Percentiles rank a stretch among this genome's conserved stretches.
Conservation (phyloP, 2,888 invertebrate genomes). For the Lysandra bellargus region DNA sequence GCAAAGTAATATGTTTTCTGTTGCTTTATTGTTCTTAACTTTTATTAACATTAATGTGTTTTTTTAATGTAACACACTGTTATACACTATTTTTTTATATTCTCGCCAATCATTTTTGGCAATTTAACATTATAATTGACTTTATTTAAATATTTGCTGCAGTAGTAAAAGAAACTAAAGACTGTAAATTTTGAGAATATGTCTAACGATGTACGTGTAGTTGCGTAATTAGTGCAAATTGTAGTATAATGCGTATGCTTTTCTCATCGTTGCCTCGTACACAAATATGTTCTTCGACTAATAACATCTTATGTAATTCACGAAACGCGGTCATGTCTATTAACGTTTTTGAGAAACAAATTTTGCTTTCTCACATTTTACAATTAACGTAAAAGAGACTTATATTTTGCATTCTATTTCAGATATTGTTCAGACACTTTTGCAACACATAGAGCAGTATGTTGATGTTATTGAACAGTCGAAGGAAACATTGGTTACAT, state of each 20-base stretch:
- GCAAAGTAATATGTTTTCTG: too few species aligned
- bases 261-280: background rate
- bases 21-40: background rate
- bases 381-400: background rate
- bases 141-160: background rate
- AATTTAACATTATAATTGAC: background rate
- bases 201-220: background rate
- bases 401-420: background rate
- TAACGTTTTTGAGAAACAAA: background rate
- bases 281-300: background rate
- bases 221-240: background rate
- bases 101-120: background rate
- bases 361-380: background rate
- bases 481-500: slow-evolving; percentile 55
- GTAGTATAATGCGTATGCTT: too few species aligned
- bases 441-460: slow-evolving; percentile 61
- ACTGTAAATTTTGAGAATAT: background rate
- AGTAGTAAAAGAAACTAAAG: background rate
- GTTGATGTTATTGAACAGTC: slow-evolving; percentile 62
- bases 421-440: slow-evolving; percentile 46
- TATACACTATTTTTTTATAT: too few species aligned
- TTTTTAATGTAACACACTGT: too few species aligned
- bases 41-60: too few species aligned
- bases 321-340: background rate
- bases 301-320: background rate